Evolutionary conservation across 1,140 invertebrate species (phyloP), one percentile per base, ranked within the genome.

Genomic region (Tetramorium parvispinum): DNA sequence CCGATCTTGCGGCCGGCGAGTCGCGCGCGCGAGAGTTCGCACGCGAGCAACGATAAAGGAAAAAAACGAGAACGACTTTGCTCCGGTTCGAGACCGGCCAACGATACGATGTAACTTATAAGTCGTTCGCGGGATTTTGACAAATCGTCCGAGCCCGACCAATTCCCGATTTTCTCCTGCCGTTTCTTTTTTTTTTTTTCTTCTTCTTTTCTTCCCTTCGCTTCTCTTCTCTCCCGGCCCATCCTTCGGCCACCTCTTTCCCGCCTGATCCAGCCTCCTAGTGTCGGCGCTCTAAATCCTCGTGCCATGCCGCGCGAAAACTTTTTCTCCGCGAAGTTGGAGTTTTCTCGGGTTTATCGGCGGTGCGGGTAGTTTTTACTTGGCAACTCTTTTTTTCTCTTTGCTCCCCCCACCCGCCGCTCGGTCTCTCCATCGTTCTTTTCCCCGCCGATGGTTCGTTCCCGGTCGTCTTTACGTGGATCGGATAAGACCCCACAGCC

Each of bases 101-200:
- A 49, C 85, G 49, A 77, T 65, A 88, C 68, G 27, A 16, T 86
- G 78, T 86, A 86, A 88, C 87, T 89, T 81, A 76, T 76, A 88
- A 89, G 68, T 65, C 78, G 81, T 86, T 87, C 78, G 79, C 76
- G 87, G 85, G 85, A 91, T 92, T 93, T 92, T 92, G 91, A 93
- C 89, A 90, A 91, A 93, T 92, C 82, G 88, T 87, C 76, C 65
- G 10, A 85, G 66, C 63, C 59, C 51, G 57, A 65, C 53, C 21
- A 83, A 53, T 83, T 53, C 57, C 43, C 76, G 85, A 61, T 71
- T 85, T 83, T 65, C 81, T 78, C 24, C 55, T 18, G 37, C 2
- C n/a, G 21, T 53, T 40, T n/a, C 32, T 24, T 6, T 32, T 3
- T 37, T 27, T 53, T 49, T 75, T 43, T 51, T 3, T 76, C 21